Conservation (phyloP, 2,888 invertebrate species). For the Chaitophorus viminalis region DNA sequence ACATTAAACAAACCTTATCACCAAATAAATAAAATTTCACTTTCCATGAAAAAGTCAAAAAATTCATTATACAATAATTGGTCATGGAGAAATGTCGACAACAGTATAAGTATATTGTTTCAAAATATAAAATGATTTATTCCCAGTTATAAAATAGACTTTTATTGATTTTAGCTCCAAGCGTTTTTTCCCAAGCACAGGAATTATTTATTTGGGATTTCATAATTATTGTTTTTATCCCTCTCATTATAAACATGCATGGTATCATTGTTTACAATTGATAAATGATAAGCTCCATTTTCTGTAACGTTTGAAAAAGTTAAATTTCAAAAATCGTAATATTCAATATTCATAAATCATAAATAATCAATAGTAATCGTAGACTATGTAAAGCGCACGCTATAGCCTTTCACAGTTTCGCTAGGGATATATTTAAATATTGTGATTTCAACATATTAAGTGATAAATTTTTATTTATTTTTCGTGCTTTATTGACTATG, state of each 20-base stretch:
- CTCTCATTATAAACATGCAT: neutral
- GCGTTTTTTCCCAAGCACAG: neutral
- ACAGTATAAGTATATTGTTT: neutral
- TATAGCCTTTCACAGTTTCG: no score
- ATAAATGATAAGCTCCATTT: slow-evolving; percentile 40
- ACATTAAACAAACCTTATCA: neutral
- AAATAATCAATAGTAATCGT: no score
- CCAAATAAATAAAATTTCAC: neutral
- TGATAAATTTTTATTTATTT: no score
- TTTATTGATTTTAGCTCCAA: neutral
- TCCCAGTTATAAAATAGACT: neutral
- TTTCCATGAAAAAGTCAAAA: neutral
- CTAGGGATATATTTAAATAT: no score
- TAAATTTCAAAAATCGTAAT: neutral
- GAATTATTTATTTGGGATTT: neutral
- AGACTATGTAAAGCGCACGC: no score
- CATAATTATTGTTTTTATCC: neutral
- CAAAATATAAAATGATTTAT: neutral
- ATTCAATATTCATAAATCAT: no score
- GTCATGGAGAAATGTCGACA: neutral
- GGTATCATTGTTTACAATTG: neutral
- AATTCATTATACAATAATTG: neutral
- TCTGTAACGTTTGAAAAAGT: slow-evolving; percentile 32
- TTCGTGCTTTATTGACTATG: slow-evolving; percentile 11
- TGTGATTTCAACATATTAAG: no score